Evolutionary conservation across 2,797 vertebrate genomes (phyloP), one percentile per base, ranked within the genome.

Genomic region (Eremophila alpestris): DNA sequence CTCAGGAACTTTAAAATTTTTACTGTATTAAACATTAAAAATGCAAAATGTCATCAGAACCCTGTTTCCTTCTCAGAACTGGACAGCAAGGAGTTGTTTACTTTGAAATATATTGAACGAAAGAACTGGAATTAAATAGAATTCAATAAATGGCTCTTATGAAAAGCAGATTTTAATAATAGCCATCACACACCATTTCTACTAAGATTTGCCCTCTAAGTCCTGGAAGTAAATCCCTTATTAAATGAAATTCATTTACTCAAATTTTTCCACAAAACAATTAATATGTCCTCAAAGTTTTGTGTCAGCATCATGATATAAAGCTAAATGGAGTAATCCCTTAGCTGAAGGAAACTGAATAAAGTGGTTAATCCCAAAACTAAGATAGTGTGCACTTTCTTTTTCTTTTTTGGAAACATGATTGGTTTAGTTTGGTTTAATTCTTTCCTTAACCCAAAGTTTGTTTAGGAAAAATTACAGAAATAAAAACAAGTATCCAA

Each of bases 221-320:
- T 82, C 51, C 38, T 68, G 20, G 67, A 94, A 93, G 34, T 49
- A 94, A 95, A 94, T 58, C 43, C 15, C 16, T 92, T 78, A 62
- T 12, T 32, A 89, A 94, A 93, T 83, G 9, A 94, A 95, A 95
- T 90, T 52, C 3, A 60, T 87, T 95, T 89, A 26, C 34, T 93
- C 86, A 90, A 45, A 80, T 92, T 69, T 95, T 63, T 56, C 41
- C 68, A 79, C 68, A 80, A 76, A 88, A 84, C 60, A 87, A 95
- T 95, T 88, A 93, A 69, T 93, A 93, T 67, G 40, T 59, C 29
- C 29, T 74, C 93, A 71, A 65, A 58, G 46, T 76, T 94, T 96
- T 94, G 56, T 76, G 43, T 77, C 74, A 73, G 11, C n/a, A 92
- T 69, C 74, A 70, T 52, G 62, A 94, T 78, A 43, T 18, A 89